Evolutionary conservation across 2,888 invertebrate species (phyloP).

Genomic region (Erannis defoliaria): DNA sequence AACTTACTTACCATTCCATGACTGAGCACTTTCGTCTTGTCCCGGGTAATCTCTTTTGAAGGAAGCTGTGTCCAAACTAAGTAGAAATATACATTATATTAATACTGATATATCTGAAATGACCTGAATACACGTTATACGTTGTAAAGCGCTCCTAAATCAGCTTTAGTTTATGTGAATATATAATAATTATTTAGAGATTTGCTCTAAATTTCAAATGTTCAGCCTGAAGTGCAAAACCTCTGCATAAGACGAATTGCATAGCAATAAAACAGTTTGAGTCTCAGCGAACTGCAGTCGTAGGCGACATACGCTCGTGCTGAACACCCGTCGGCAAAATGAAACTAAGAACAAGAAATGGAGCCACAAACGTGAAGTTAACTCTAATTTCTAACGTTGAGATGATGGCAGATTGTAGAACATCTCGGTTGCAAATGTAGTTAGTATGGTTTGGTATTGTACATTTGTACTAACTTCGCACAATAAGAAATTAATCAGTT

Average conservation of each 20-base stretch:
- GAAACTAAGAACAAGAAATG: constrained; percentile 41
- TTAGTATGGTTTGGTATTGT: background rate
- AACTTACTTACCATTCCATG: constrained; percentile 24
- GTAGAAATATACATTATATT: background rate
- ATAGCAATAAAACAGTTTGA: constrained; percentile 55
- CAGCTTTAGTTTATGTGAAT: background rate
- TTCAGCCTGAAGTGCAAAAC: constrained; percentile 39
- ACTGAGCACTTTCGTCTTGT: constrained; percentile 25
- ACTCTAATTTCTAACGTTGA: constrained; percentile 28
- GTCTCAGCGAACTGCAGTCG: constrained; percentile 50
- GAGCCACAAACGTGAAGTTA: constrained; percentile 30
- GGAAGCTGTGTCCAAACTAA: constrained; percentile 5
- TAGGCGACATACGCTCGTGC: constrained; percentile 49
- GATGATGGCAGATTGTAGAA: constrained; percentile 17
- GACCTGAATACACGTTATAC: background rate
- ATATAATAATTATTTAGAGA: background rate
- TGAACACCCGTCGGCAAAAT: constrained; percentile 47
- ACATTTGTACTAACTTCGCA: background rate
- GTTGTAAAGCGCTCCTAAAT: background rate
- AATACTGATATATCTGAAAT: background rate
- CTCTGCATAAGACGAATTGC: constrained; percentile 51
- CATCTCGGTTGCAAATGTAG: constrained; percentile 11
- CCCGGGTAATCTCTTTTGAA: constrained; percentile 14
- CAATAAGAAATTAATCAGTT: background rate
- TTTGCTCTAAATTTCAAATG: constrained; percentile 21